A percentile compares a stretch with the other conserved stretches of the same genome.
Evolutionary conservation across 2,113 vertebrate species (phyloP).

Genomic region (Dasypus novemcinctus): DNA sequence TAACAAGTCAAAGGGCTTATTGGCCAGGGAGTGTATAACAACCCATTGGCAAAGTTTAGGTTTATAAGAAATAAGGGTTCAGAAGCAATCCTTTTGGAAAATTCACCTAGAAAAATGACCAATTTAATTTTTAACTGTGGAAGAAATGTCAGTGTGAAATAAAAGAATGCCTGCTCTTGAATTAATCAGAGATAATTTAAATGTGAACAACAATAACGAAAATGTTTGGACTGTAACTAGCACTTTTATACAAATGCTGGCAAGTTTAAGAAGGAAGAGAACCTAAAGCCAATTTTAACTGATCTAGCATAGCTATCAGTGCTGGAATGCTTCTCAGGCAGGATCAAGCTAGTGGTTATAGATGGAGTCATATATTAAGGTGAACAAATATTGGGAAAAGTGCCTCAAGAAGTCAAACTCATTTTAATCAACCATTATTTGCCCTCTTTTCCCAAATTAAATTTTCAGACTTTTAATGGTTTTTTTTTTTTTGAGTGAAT

Average conservation of each 20-base stretch:
- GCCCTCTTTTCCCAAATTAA: background rate
- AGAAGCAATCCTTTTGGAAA: background rate
- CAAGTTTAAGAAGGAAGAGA: slow-evolving; percentile 20
- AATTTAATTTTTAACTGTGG: background rate
- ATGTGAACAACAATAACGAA: background rate
- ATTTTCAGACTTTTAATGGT: background rate
- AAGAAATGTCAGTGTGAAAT: background rate
- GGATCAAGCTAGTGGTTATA: slow-evolving; percentile 44
- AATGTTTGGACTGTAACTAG: background rate
- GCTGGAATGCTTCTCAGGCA: slow-evolving; percentile 33
- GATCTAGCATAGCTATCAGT: background rate
- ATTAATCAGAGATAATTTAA: background rate
- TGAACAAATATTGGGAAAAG: slow-evolving; percentile 52
- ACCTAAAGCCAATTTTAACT: slow-evolving; percentile 9
- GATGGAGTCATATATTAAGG: slow-evolving; percentile 30
- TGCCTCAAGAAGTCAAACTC: slow-evolving; percentile 37
- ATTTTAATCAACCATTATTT: background rate
- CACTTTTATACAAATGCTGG: background rate
- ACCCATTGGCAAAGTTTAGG: background rate
- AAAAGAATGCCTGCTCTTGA: background rate
- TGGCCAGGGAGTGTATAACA: background rate
- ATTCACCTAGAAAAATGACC: background rate
- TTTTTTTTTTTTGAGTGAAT: background rate
- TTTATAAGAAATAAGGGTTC: background rate
- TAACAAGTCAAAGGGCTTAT: background rate